These are phyloP conservation scores for Tetramorium bicarinatum DNA, from an alignment of 2,888 invertebrate genomes.

Conservation along the genomic window DNA sequence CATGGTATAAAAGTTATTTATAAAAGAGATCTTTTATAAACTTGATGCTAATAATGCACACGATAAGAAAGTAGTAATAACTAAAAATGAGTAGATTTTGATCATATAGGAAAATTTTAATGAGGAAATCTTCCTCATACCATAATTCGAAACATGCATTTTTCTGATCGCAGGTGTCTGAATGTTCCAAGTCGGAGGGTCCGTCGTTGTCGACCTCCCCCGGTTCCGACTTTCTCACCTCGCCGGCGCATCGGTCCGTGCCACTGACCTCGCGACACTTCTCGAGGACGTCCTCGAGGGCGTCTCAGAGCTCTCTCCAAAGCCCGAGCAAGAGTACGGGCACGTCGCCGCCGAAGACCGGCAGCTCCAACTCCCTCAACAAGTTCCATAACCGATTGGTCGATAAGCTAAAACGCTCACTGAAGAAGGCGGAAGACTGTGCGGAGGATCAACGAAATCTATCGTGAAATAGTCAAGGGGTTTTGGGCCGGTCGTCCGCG, in stretches of 20 bases:
- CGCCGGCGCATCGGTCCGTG: slow-evolving; percentile 90
- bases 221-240: slow-evolving; percentile 88
- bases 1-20: background rate
- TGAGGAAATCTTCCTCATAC: background rate
- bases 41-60: background rate
- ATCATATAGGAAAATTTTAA: background rate
- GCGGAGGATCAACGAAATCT: slow-evolving; percentile 86
- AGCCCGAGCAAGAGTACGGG: slow-evolving; percentile 90
- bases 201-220: slow-evolving; percentile 91
- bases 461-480: slow-evolving; percentile 84
- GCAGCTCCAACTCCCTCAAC: slow-evolving; percentile 89
- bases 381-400: slow-evolving; percentile 94
- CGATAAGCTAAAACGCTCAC: slow-evolving; percentile 92
- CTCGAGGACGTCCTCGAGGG: slow-evolving; percentile 89
- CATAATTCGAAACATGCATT: slow-evolving; percentile 1
- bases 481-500: slow-evolving; percentile 84
- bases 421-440: slow-evolving; percentile 88
- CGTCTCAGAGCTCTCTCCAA: slow-evolving; percentile 89
- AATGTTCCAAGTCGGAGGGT: slow-evolving; percentile 91
- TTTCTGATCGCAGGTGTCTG: slow-evolving; percentile 88
- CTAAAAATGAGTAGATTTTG: background rate
- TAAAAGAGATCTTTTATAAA: background rate
- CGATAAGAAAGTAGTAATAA: background rate
- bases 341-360: slow-evolving; percentile 89
- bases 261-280: slow-evolving; percentile 90